These are phyloP conservation scores for Pandemis heparana DNA, from an alignment of 2,888 invertebrate species.

Conservation along the genomic window DNA sequence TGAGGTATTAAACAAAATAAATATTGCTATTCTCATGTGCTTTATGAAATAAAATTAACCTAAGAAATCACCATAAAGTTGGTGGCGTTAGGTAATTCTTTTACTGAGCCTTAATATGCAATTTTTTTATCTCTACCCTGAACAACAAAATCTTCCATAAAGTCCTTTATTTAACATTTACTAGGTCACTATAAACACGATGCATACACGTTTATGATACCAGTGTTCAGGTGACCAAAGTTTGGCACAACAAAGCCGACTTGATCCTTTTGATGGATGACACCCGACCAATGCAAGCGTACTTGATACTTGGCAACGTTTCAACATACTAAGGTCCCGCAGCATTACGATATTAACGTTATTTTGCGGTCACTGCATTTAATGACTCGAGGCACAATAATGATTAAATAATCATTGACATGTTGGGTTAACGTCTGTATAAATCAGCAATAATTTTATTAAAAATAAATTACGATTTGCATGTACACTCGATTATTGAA, in stretches of 20 bases:
- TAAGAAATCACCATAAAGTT: too few species aligned
- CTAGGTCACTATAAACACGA: background rate
- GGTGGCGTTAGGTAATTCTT: too few species aligned
- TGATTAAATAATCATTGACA: slow-evolving; percentile 25
- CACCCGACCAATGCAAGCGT: slow-evolving; percentile 21
- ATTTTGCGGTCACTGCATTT: slow-evolving; percentile 43
- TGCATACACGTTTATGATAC: slow-evolving; percentile 6
- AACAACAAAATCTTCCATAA: too few species aligned
- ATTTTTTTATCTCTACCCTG: too few species aligned
- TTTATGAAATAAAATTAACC: too few species aligned
- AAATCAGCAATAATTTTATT: slow-evolving; percentile 21
- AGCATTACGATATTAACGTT: slow-evolving; percentile 41
- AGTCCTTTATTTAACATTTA: background rate
- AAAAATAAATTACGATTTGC: slow-evolving; percentile 17
- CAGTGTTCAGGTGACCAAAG: slow-evolving; percentile 17
- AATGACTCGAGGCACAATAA: slow-evolving; percentile 29
- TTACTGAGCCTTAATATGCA: too few species aligned
- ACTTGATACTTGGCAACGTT: slow-evolving; percentile 44
- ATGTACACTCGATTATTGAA: slow-evolving; percentile 11
- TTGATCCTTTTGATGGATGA: slow-evolving; percentile 41
- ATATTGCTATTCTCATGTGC: too few species aligned
- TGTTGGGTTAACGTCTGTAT: slow-evolving; percentile 7
- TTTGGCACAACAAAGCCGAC: slow-evolving; percentile 33
- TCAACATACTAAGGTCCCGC: slow-evolving; percentile 43
- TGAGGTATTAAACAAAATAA: too few species aligned